Evolutionary conservation across 2,888 invertebrate species (phyloP).

Genomic region (Steinernema carpocapsae): DNA sequence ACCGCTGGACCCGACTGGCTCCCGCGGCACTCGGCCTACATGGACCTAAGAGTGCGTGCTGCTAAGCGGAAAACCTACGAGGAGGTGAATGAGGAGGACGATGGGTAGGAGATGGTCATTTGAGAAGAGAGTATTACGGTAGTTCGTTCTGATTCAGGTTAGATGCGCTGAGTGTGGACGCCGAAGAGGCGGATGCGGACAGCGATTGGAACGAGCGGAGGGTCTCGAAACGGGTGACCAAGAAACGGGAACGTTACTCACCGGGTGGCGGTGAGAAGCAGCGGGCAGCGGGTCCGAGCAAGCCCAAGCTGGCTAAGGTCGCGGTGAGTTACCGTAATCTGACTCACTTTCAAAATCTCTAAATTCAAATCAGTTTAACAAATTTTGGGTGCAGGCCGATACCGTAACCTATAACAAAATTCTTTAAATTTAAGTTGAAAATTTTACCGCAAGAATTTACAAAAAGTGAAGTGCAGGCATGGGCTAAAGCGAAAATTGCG

Average conservation of each 20-base stretch:
- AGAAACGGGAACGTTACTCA: constrained; percentile 27
- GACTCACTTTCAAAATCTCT: too few relatives aligned
- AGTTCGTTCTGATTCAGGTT: not conserved
- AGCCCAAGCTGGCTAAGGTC: constrained; percentile 23
- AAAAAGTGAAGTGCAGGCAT: too few relatives aligned
- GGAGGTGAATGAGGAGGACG: constrained; percentile 13
- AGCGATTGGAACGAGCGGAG: constrained; percentile 28
- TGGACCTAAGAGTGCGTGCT: constrained; percentile 19
- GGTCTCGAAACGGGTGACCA: constrained; percentile 4
- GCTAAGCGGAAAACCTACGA: constrained; percentile 7
- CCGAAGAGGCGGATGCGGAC: constrained; percentile 14
- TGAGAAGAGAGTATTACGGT: not conserved
- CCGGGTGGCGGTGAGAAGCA: constrained; percentile 1
- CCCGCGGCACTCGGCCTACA: constrained; percentile 23
- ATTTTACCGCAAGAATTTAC: too few relatives aligned
- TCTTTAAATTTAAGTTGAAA: too few relatives aligned
- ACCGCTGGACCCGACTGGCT: constrained; percentile 11
- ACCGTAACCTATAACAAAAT: too few relatives aligned
- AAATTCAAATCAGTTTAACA: too few relatives aligned
- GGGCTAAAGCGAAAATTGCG: too few relatives aligned
- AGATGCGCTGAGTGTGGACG: not conserved
- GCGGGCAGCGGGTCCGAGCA: not conserved
- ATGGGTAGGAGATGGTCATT: not conserved
- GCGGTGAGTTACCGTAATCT: too few relatives aligned
- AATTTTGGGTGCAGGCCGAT: too few relatives aligned